Evolutionary conservation across 2,113 vertebrate genomes (phyloP).

Genomic region (Mormyrus iriodes): DNA sequence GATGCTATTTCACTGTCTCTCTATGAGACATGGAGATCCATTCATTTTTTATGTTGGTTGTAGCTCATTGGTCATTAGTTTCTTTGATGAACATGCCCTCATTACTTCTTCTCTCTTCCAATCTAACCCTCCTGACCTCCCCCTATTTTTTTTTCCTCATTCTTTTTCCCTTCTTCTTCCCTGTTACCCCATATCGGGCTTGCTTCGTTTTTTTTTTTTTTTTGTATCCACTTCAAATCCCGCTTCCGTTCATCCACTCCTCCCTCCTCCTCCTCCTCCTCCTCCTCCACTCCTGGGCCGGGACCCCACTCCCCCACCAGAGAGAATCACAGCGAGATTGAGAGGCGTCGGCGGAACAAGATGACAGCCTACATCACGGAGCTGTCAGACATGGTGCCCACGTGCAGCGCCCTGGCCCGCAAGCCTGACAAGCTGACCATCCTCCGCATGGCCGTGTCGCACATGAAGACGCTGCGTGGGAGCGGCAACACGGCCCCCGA

Average conservation of each 20-base stretch:
- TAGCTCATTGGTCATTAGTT: constrained; percentile 23
- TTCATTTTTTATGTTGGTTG: constrained; percentile 30
- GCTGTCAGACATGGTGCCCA: constrained; percentile 93
- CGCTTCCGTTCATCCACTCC: not conserved
- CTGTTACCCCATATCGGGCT: not conserved
- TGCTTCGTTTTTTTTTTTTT: not conserved
- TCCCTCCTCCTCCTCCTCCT: constrained; percentile 31
- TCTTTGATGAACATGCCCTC: constrained; percentile 32
- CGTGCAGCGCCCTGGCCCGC: constrained; percentile 89
- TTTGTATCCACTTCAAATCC: not conserved
- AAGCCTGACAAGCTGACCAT: constrained; percentile 98
- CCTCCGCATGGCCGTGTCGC: constrained; percentile 94
- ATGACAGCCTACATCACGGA: constrained; percentile 70
- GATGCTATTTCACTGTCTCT: constrained; percentile 39
- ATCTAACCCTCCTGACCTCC: not conserved
- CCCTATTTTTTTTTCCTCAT: not conserved
- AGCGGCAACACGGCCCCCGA: constrained; percentile 81
- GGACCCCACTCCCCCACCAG: constrained; percentile 41
- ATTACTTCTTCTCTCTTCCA: constrained; percentile 21
- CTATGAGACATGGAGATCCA: constrained; percentile 38
- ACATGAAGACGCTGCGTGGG: constrained; percentile 93
- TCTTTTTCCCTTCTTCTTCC: not conserved
- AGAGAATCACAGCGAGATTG: constrained; percentile 68
- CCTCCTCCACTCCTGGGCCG: constrained; percentile 34
- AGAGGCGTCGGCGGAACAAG: constrained; percentile 63